A percentile compares a stretch with the other conserved stretches of the same genome.
These are phyloP conservation scores for Idaea biselata DNA, from an alignment of 2,888 invertebrate species.

Conservation along the genomic window DNA sequence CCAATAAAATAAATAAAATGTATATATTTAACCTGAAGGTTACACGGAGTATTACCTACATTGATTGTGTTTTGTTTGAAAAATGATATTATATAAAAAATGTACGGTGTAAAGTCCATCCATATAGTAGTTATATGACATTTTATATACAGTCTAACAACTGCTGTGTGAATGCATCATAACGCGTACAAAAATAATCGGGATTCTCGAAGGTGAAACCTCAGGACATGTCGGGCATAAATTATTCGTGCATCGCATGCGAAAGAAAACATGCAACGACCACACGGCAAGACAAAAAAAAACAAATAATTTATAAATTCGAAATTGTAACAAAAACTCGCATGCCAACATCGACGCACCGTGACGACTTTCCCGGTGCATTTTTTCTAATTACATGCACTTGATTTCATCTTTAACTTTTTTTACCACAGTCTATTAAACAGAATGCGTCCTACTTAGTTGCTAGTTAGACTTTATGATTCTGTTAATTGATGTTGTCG, in stretches of 20 bases:
- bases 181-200: neutral
- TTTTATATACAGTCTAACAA: too few relatives aligned
- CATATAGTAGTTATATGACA: too few relatives aligned
- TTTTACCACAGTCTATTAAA: slow-evolving; percentile 72
- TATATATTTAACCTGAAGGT: too few relatives aligned
- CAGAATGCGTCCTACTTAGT: slow-evolving; percentile 59
- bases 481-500: slow-evolving; percentile 49
- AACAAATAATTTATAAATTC: slow-evolving; percentile 1
- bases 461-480: slow-evolving; percentile 46
- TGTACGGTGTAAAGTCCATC: too few relatives aligned
- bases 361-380: slow-evolving; percentile 71
- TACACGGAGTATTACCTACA: too few relatives aligned
- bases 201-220: neutral
- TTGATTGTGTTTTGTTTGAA: too few relatives aligned
- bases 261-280: neutral
- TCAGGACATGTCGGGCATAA: neutral
- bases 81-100: too few relatives aligned
- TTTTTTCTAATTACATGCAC: slow-evolving; percentile 65
- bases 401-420: slow-evolving; percentile 71
- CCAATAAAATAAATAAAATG: too few relatives aligned
- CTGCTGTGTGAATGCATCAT: neutral
- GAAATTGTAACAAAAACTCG: slow-evolving; percentile 41
- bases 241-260: neutral
- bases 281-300: neutral
- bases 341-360: slow-evolving; percentile 61